phyloP scores from a whole-genome alignment of 1,140 invertebrate species.

The Bicyclus anynana region DNA sequence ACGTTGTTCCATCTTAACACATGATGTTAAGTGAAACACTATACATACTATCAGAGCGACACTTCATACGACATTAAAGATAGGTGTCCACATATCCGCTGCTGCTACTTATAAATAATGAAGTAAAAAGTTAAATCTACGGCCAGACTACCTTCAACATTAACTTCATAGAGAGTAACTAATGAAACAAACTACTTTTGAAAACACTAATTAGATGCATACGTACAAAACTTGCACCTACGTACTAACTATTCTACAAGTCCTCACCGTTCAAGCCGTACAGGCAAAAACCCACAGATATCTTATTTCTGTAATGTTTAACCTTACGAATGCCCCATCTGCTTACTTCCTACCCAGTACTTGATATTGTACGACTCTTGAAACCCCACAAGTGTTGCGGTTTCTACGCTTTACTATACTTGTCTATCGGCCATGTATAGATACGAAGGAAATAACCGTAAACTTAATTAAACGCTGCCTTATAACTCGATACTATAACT shows the following conservation, averaged over 20 bases:
- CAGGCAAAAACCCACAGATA: conserved; percentile 53
- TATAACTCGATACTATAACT: conserved; percentile 12
- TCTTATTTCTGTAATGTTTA: conserved; percentile 76
- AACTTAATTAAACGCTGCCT: conserved; percentile 30
- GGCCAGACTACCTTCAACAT: neutral
- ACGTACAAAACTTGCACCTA: neutral
- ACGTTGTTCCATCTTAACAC: too few species aligned
- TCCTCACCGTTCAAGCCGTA: conserved; percentile 22
- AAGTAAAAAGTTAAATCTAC: too few species aligned
- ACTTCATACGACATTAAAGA: too few species aligned
- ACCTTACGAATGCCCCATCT: conserved; percentile 68
- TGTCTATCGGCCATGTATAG: conserved; percentile 34
- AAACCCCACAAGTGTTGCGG: conserved; percentile 68
- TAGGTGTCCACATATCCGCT: neutral
- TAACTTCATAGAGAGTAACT: neutral
- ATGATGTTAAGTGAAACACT: too few species aligned
- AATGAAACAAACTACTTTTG: neutral
- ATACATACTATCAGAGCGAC: too few species aligned
- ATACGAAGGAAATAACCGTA: conserved; percentile 42
- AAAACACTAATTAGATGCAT: neutral
- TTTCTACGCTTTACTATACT: conserved; percentile 63
- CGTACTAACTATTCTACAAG: neutral
- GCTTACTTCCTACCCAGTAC: conserved; percentile 72
- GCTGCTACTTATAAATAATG: neutral
- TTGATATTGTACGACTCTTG: conserved; percentile 65